Evolutionary conservation across 2,797 vertebrate genomes (phyloP), one percentile per base, ranked within the genome.

Genomic region (Eulemur rubriventer): DNA sequence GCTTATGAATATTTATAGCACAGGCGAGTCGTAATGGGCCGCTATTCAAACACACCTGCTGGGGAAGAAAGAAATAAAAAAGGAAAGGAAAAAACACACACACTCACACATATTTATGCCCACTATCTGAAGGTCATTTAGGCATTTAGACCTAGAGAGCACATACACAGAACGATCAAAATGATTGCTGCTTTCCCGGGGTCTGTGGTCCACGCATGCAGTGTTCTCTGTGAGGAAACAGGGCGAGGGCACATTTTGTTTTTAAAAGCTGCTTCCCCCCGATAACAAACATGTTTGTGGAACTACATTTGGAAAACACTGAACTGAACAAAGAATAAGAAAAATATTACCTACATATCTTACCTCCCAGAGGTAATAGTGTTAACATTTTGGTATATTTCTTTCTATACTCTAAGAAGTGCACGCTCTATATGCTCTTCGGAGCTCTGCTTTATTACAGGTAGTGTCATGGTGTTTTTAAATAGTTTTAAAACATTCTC

Each of bases 1-100:
- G 95, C 98, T 96, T 96, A 98, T 98, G 98, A 98, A 98, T 98
- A 98, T 98, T 98, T 98, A 98, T 98, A 97, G 97, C 96, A 43
- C 92, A 94, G 90, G 96, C 78, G 88, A 98, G 97, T 97, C 96
- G 98, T 97, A 96, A 98, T 97, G 96, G 97, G 97, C 96, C 93
- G 95, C 98, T 98, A 97, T 97, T 98, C 97, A 98, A 97, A 98
- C 98, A 97, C 98, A 98, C 98, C 98, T 98, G 98, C 98, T 97
- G 96, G 0, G 95, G 94, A 98, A 98, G 97, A 98, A 98, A 97
- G 97, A 93, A 97, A 97, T 93, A 96, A 98, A 98, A 96, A 97
- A 97, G 97, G 95, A 96, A 97, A 95, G 93, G 93, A 89, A 95
- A 96, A 97, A 97, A 97, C 96, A 96, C 97, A 96, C 79, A 91